Conservation (phyloP, 1,140 invertebrate genomes). For the Whitmania pigra region DNA sequence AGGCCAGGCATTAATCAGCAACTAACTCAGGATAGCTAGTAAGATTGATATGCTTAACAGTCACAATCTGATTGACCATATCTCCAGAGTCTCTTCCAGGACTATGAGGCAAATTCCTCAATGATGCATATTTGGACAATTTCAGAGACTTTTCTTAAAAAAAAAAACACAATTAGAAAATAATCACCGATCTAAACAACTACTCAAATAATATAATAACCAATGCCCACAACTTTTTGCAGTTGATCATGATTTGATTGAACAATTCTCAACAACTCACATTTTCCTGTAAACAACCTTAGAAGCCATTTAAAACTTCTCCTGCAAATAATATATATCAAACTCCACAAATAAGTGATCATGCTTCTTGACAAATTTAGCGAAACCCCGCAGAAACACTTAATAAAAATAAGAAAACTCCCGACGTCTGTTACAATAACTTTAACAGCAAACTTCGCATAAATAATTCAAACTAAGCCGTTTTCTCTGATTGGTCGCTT, state of each 20-base stretch:
- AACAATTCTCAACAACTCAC: constrained; percentile 79
- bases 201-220: constrained; percentile 60
- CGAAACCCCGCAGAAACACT: too few species aligned
- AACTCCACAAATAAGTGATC: too few species aligned
- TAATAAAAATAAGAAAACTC: too few species aligned
- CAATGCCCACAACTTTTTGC: constrained; percentile 52
- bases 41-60: constrained; percentile 65
- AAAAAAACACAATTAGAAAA: constrained; percentile 14
- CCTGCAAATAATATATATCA: too few species aligned
- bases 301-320: constrained; percentile 12
- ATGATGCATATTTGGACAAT: constrained; percentile 55
- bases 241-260: constrained; percentile 61
- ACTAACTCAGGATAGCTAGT: constrained; percentile 25
- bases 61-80: constrained; percentile 55
- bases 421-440: too few species aligned
- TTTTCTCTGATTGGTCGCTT: too few species aligned
- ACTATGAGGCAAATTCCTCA: constrained; percentile 55
- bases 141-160: constrained; percentile 45
- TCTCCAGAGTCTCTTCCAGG: constrained; percentile 47
- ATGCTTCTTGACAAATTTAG: too few species aligned
- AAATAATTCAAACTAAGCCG: too few species aligned
- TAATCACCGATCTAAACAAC: constrained; percentile 4
- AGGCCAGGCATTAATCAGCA: too few species aligned
- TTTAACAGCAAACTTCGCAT: too few species aligned
- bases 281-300: constrained; percentile 36